Base-by-base conservation (phyloP, 2,888 invertebrate species). In the Mythimna loreyi region DNA sequence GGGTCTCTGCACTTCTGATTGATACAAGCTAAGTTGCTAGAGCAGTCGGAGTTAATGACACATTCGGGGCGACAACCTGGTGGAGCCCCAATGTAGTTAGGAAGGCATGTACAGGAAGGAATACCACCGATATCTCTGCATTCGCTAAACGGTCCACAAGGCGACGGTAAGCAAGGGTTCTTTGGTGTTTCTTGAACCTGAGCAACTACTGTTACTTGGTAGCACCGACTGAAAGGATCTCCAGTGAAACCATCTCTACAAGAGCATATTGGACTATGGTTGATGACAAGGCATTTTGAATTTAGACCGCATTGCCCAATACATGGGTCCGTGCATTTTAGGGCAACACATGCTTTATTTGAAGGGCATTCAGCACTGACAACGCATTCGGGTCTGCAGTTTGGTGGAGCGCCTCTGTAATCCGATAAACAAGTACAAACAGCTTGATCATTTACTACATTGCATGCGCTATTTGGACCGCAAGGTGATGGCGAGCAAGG, bases 401-500 rank as follows among this genome's bases (percentile, higher is more conserved):
- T 96, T 68, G 97, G 97, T 43, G 97, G 97, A 76, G 94, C 94
- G 57, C 97, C 97, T 64, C 96, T 95, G 84, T 97, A 97, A 78
- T 96, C 96, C 56, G 96, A 96, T 75, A 97, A 91, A 86, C 98
- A 98, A 60, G 97, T 97, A 87, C 98, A 98, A 25, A 97, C 96
- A 0, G 97, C 97, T 93, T 97, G 97, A 33, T 96, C 96, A 83
- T 98, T 97, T 33, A 97, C 90, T 89, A 97, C 97, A 83, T 97
- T 97, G 87, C 98, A 98, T 84, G 97, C 96, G 78, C 98, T 98
- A 87, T 98, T 98, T 8, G 98, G 97, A 47, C 98, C 98, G 88
- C 98, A 98, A 0, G 98, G 98, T 3, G 97, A 97, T 61, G 98
- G 98, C 76, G 96, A 92, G 87, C 98, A 98, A 3, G 98, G 98